Conservation (phyloP, 2,113 vertebrate genomes). For the Lepus americanus region DNA sequence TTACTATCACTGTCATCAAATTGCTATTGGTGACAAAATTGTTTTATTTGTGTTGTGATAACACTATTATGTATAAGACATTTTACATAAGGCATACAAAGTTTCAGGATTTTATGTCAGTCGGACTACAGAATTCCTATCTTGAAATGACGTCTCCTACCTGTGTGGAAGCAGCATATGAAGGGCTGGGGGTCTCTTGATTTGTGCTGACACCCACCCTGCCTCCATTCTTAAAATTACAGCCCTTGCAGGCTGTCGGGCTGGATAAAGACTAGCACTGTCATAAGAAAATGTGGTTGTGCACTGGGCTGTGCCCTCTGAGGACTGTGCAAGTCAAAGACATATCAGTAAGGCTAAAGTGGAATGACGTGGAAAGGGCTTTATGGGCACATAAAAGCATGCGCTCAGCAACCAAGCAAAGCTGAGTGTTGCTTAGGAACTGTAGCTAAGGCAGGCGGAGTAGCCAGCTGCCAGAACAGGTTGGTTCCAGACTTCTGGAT, state of each 20-base stretch:
- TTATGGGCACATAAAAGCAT: too few relatives aligned
- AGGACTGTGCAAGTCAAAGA: neutral
- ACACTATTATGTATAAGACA: neutral
- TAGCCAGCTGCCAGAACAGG: neutral
- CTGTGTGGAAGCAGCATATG: neutral
- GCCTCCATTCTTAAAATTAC: neutral
- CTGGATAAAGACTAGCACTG: neutral
- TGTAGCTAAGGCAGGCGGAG: neutral
- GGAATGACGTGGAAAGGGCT: too few relatives aligned
- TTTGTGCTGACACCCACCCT: neutral
- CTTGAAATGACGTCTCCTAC: neutral
- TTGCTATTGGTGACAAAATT: neutral
- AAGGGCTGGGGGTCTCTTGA: neutral
- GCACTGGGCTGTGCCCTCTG: accelerated
- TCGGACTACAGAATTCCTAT: neutral
- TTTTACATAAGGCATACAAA: neutral
- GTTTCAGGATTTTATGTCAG: neutral
- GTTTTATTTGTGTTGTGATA: neutral
- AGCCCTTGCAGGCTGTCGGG: accelerated
- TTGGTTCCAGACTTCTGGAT: neutral
- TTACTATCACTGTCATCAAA: neutral
- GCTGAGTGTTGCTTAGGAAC: neutral
- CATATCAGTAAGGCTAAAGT: neutral
- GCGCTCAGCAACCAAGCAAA: neutral
- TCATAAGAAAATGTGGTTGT: accelerated